Conservation (phyloP, 2,797 vertebrate species). For the Tadarida brasiliensis region DNA sequence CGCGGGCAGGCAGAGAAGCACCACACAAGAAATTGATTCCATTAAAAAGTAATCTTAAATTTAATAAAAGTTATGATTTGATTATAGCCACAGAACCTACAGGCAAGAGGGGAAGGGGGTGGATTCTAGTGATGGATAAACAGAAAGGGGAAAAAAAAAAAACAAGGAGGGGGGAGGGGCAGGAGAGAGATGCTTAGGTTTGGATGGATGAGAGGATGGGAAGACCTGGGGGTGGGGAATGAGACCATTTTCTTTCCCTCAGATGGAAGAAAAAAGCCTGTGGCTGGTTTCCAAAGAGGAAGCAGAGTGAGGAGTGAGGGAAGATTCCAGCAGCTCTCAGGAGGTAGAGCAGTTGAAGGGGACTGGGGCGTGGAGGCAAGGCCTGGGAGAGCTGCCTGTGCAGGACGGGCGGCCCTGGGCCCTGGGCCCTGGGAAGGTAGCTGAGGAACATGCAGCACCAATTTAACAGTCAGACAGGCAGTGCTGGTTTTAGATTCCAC, state of each 20-base stretch:
- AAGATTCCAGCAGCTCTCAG: neutral
- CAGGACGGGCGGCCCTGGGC: neutral
- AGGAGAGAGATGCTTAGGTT: conserved; percentile 67
- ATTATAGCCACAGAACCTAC: conserved; percentile 88
- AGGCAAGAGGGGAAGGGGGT: conserved; percentile 83
- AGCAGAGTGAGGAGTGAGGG: conserved; percentile 26
- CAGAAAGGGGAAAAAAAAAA: conserved; percentile 35
- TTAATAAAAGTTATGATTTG: conserved; percentile 92
- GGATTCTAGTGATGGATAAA: conserved; percentile 83
- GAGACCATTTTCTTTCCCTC: conserved; percentile 69
- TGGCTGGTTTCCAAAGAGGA: conserved; percentile 76
- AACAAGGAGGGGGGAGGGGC: neutral
- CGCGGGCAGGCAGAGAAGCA: conserved; percentile 88
- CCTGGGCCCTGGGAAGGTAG: neutral
- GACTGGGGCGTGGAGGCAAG: neutral
- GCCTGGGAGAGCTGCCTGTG: neutral
- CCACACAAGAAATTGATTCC: conserved; percentile 90
- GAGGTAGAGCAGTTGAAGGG: neutral
- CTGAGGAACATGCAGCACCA: neutral
- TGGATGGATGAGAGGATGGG: conserved; percentile 67
- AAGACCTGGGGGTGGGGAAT: conserved; percentile 62
- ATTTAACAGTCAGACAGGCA: neutral
- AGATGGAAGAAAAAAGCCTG: conserved; percentile 51
- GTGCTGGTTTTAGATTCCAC: neutral
- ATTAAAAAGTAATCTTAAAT: conserved; percentile 93